A percentile compares a stretch with the other conserved stretches of the same genome.
Conservation (phyloP, 2,797 vertebrate species). For the Poeciliopsis turneri region DNA sequence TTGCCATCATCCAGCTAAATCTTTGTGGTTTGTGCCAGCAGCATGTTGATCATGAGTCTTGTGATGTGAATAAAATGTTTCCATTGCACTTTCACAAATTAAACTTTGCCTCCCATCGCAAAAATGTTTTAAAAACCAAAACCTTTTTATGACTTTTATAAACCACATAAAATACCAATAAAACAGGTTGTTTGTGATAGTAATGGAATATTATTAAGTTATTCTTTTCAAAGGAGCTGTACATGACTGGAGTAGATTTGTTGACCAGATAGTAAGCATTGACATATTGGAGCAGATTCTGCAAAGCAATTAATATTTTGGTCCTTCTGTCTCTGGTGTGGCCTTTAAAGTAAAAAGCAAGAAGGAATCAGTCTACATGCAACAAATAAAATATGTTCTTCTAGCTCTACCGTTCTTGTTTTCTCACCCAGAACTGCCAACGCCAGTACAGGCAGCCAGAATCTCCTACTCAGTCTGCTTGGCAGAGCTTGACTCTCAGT, state of each 20-base stretch:
- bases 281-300: background rate
- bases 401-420: constrained; percentile 35
- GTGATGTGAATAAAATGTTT: no score
- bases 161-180: background rate
- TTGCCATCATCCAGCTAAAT: no score
- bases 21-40: no score
- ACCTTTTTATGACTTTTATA: background rate
- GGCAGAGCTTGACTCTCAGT: background rate
- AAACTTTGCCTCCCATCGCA: background rate
- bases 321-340: background rate
- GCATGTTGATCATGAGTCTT: no score
- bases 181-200: background rate
- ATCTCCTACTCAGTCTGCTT: constrained; percentile 20
- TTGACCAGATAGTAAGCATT: background rate
- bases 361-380: constrained; percentile 24
- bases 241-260: background rate
- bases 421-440: constrained; percentile 30
- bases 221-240: background rate
- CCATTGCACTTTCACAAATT: no score
- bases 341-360: constrained; percentile 3
- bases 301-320: background rate
- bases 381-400: constrained; percentile 17
- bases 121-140: background rate
- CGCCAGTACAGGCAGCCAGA: constrained; percentile 18
- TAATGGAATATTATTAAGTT: background rate